These are phyloP conservation scores for Euclidia mi DNA, from an alignment of 2,888 invertebrate species.

Conservation along the genomic window DNA sequence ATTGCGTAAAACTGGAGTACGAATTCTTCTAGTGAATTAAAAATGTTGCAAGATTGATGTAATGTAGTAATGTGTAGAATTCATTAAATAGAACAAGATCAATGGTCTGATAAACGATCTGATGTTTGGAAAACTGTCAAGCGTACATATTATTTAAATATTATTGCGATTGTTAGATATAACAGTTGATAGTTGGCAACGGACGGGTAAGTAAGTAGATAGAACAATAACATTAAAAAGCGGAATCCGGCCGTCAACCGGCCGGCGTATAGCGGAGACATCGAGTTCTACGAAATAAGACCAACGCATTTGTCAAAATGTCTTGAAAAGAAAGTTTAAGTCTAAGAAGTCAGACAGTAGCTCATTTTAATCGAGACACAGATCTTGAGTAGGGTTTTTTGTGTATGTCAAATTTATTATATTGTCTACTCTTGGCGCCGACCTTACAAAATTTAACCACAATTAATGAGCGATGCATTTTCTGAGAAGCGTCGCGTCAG, in stretches of 20 bases:
- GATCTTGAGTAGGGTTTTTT: constrained; percentile 27
- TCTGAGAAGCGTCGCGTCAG: constrained; percentile 42
- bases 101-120: constrained; percentile 16
- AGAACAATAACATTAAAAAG: not conserved
- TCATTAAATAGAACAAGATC: constrained; percentile 24
- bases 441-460: constrained; percentile 39
- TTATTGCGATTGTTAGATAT: constrained; percentile 1
- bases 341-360: constrained; percentile 39
- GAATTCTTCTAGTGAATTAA: constrained; percentile 40
- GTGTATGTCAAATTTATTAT: constrained; percentile 21
- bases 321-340: constrained; percentile 52
- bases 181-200: not conserved
- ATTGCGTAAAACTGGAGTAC: constrained; percentile 48
- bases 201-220: not conserved
- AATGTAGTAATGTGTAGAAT: constrained; percentile 36
- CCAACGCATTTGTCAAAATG: constrained; percentile 46
- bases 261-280: not conserved
- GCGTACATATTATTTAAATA: not conserved
- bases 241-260: not conserved
- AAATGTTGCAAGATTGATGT: constrained; percentile 49
- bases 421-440: constrained; percentile 27
- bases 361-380: constrained; percentile 39
- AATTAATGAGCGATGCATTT: constrained; percentile 41
- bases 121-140: constrained; percentile 4
- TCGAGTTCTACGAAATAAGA: constrained; percentile 32